Base-by-base conservation (phyloP, 2,113 vertebrate genomes). In the Nansenia antarctica region DNA sequence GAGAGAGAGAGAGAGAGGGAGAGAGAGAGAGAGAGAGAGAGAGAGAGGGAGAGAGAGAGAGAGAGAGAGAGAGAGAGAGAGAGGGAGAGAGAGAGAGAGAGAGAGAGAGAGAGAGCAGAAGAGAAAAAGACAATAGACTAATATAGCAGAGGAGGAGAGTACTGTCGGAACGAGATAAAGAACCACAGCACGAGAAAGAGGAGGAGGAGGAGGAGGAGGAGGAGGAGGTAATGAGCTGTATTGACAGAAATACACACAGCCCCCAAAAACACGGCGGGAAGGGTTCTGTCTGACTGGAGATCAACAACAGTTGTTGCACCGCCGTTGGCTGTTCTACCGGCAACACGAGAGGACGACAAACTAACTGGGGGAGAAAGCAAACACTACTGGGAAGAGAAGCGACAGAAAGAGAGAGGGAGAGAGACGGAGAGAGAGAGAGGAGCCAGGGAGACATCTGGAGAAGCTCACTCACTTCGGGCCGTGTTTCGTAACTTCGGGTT, bases 101-200 rank as follows among this genome's bases (percentile, higher is more conserved):
- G 29, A 8, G 2, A 32, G 24, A 64, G 18, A 29, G 27, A 31
- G 67, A 61, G 72, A 76, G 59, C n/a, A n/a, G n/a, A n/a, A 54
- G 49, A 78, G 54, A 74, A 65, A 76, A 65, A 81, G 61, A 64
- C 32, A 64, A 67, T 37, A 72, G 81, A 73, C 79, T 65, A n/a
- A n/a, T n/a, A n/a, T 72, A 77, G 72, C 70, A 81, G 74, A 47
- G 12, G 59, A 71, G 62, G 70, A 74, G 39, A 47, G 14, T 47
- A n/a, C n/a, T 49, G 45, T 20, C n/a, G n/a, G n/a, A 22, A 20
- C 15, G 7, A 49, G 45, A 49, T 22, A 20, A 49, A 0, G 2
- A 49, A 2, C 45, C 45, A 20, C 6, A 20, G 45, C 45, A 20
- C 18, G 1, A 20, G 45, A 6, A n/a, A n/a, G 45, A 20, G 45